Conservation (phyloP, 2,888 invertebrate genomes). For the Pheosia gnoma region DNA sequence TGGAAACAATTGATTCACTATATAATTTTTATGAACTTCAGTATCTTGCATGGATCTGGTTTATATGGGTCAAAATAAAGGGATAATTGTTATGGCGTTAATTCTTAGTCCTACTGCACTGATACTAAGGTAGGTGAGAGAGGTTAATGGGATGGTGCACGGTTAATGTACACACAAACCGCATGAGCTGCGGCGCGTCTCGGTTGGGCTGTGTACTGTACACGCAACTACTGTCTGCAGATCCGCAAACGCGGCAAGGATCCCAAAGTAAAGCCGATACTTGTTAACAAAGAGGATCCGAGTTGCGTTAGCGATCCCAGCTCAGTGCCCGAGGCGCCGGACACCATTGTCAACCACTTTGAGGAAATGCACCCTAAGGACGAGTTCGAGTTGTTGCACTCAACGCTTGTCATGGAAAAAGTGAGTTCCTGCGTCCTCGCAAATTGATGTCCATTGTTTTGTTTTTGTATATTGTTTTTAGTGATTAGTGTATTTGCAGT, state of each 20-base stretch:
- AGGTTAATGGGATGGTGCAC: neutral
- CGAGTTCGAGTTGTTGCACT: constrained; percentile 84
- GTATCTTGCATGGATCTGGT: too few relatives aligned
- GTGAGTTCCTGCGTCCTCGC: constrained; percentile 63
- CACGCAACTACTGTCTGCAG: constrained; percentile 56
- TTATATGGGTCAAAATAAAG: neutral
- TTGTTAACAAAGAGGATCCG: constrained; percentile 89
- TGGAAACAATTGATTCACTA: too few relatives aligned
- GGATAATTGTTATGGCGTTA: neutral
- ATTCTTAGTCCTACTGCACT: neutral
- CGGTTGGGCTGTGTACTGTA: constrained; percentile 17
- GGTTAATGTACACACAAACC: neutral
- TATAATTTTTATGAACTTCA: too few relatives aligned
- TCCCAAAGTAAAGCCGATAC: constrained; percentile 89
- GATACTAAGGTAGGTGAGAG: neutral
- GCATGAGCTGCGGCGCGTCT: constrained; percentile 10
- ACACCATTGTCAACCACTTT: constrained; percentile 86
- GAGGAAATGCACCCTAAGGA: constrained; percentile 92
- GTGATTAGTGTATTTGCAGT: neutral
- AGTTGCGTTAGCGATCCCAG: constrained; percentile 82
- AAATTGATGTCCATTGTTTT: constrained; percentile 6
- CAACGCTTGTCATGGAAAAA: constrained; percentile 70
- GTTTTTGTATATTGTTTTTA: neutral
- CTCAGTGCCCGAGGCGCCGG: constrained; percentile 69
- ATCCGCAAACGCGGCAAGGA: constrained; percentile 88